Evolutionary conservation across 2,797 vertebrate species (phyloP).

Genomic region (Paguma larvata): DNA sequence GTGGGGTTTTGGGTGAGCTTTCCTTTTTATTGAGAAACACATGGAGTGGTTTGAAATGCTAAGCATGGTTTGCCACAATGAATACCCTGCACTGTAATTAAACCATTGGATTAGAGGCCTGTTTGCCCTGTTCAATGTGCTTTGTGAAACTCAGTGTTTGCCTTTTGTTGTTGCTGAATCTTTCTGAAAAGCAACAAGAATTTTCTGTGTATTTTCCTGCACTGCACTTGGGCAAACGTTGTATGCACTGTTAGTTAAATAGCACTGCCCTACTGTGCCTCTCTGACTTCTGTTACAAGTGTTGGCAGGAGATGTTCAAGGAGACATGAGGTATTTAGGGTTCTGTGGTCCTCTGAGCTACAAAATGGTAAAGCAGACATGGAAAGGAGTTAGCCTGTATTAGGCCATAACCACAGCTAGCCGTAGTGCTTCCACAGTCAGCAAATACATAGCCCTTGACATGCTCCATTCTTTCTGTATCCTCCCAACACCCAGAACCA

Average conservation of each 20-base stretch:
- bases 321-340: conserved; percentile 54
- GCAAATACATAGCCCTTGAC: not conserved
- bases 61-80: conserved; percentile 84
- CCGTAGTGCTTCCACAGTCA: not conserved
- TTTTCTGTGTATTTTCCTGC: not conserved
- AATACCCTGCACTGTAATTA: conserved; percentile 83
- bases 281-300: conserved; percentile 30
- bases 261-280: not conserved
- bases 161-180: conserved; percentile 62
- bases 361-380: conserved; percentile 60
- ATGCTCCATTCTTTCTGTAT: not conserved
- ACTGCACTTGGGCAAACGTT: not conserved
- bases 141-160: conserved; percentile 69
- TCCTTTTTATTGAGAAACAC: conserved; percentile 81
- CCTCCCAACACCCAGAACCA: not conserved
- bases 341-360: conserved; percentile 57
- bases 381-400: conserved; percentile 68
- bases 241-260: not conserved
- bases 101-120: conserved; percentile 77
- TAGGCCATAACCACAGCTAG: not conserved
- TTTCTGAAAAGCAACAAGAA: conserved; percentile 5
- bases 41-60: conserved; percentile 82
- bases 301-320: conserved; percentile 23
- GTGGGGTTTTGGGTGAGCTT: conserved; percentile 49
- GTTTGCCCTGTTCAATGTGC: conserved; percentile 67